These are phyloP conservation scores for Tetragonula carbonaria DNA, from an alignment of 2,888 invertebrate species.

Conservation along the genomic window DNA sequence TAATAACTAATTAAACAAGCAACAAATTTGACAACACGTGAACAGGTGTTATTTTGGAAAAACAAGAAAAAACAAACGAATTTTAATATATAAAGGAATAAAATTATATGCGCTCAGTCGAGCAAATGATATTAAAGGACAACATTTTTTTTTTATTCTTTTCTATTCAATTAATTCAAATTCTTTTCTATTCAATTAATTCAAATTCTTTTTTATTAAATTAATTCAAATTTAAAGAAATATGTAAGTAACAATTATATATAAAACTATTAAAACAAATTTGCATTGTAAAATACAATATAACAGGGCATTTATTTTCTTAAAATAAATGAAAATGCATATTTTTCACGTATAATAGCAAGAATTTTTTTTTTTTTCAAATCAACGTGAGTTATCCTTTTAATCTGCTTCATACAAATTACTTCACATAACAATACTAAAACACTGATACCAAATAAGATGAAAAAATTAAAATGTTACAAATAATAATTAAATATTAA, in stretches of 20 bases:
- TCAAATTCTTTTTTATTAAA: background rate
- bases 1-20: conserved; percentile 31
- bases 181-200: background rate
- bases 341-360: background rate
- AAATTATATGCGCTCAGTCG: background rate
- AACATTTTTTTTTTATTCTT: background rate
- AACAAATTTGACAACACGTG: conserved; percentile 6
- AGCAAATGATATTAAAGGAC: background rate
- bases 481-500: background rate
- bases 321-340: background rate
- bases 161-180: background rate
- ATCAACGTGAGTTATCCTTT: background rate
- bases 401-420: background rate
- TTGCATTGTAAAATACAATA: background rate
- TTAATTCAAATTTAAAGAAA: background rate
- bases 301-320: background rate
- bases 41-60: background rate
- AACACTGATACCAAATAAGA: background rate
- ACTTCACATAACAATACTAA: background rate
- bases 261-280: background rate
- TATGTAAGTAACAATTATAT: background rate
- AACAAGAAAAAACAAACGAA: background rate
- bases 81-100: background rate
- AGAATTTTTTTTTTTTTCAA: background rate
- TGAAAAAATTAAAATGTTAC: background rate